Evolutionary conservation across 2,113 vertebrate species (phyloP), one percentile per base, ranked within the genome.

Genomic region (Corvus cornix): DNA sequence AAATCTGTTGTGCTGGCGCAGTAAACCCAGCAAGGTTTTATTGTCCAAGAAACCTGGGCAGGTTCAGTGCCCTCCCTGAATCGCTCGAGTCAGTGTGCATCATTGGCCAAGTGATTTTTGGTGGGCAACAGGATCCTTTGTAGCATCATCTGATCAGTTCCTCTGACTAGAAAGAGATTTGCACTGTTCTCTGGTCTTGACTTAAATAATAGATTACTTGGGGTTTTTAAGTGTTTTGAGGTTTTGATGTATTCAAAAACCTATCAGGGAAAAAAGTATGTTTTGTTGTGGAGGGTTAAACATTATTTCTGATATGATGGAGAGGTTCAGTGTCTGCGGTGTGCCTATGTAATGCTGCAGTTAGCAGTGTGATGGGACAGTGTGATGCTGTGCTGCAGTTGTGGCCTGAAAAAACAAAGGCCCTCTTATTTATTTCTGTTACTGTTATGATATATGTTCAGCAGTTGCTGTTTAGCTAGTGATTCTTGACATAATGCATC

Each of bases 171-270:
- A 16, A 75, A 17, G 35, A 52, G 3, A 15, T 37, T 48, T 73
- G 16, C 1, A 1, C 13, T 49, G 19, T 35, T 84, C 46, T 66
- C 49, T 35, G 15, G 9, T 39, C 37, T 56, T 56, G 33, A 58
- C 5, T 53, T 27, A 39, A 39, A 23, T 4, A 10, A 39, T 0
- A 0, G n/a, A 37, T 37, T 55, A 46, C 20, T 37, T 39, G 4
- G 1, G 2, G 0, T 0, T 20, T 85, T 67, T 21, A 84, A 27
- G 20, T 33, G 10, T 63, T 87, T 46, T 17, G 9, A 56, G 8
- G 9, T 66, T 66, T 90, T 78, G 8, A 6, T 52, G 19, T 41
- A 46, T 62, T 84, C 10, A 8, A 12, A 81, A 67, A 43, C 16
- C 2, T 44, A 4, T 18, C 27, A 37, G 24, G 27, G 6, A 31